Conservation (phyloP, 2,797 vertebrate genomes). For the Siniperca scherzeri region DNA sequence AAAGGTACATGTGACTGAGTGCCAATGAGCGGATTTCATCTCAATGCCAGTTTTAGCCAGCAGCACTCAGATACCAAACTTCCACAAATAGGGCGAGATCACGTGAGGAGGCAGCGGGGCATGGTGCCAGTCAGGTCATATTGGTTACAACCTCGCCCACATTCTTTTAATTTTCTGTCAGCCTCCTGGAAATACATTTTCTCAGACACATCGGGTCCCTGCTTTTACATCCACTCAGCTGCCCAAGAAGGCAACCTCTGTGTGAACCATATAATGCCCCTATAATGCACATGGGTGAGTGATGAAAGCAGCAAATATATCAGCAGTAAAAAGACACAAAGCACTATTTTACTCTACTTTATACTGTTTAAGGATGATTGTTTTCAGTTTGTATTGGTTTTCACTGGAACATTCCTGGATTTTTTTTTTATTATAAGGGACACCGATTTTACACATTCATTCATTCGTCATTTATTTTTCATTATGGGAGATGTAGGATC, state of each 20-base stretch:
- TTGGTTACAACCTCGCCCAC: constrained; percentile 75
- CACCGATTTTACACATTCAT: background rate
- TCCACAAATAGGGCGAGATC: constrained; percentile 74
- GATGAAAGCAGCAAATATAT: constrained; percentile 39
- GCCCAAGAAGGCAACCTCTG: constrained; percentile 54
- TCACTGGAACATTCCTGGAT: background rate
- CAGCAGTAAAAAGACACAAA: constrained; percentile 7
- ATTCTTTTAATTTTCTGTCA: constrained; percentile 76
- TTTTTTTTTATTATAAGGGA: background rate
- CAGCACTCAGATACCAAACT: constrained; percentile 55
- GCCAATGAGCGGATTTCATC: constrained; percentile 15
- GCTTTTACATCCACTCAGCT: constrained; percentile 56
- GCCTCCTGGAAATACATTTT: constrained; percentile 77
- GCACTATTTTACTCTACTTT: background rate
- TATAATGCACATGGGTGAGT: constrained; percentile 20
- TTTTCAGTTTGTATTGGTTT: background rate
- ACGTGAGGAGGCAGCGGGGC: constrained; percentile 65
- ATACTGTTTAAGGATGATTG: background rate
- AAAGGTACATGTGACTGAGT: constrained; percentile 48
- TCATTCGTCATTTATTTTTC: background rate
- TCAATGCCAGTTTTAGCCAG: constrained; percentile 55
- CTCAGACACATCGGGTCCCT: constrained; percentile 51
- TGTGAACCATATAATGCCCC: constrained; percentile 30
- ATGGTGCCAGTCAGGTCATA: constrained; percentile 70
- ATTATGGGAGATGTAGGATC: background rate